Percentiles rank a stretch among this genome's conserved stretches.
Conservation (phyloP, 92 coral and sea anemone species). For the Pocillopora grandis region DNA sequence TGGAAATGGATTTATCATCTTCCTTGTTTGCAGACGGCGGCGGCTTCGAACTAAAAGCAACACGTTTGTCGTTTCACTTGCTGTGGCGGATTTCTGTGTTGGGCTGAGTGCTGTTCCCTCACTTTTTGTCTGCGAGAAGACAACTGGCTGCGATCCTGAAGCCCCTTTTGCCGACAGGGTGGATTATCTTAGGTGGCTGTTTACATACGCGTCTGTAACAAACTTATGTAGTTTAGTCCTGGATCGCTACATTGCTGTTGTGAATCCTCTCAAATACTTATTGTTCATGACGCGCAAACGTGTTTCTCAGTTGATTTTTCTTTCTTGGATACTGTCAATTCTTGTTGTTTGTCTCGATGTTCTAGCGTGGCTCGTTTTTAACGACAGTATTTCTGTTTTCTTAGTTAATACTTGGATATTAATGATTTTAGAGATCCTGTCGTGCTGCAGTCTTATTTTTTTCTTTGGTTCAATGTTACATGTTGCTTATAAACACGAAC, state of each 20-base stretch:
- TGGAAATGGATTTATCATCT: constrained; percentile 25
- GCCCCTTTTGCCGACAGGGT: too few species aligned
- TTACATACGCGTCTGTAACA: not conserved
- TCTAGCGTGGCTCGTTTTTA: not conserved
- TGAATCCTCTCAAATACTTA: too few species aligned
- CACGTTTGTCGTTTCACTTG: too few species aligned
- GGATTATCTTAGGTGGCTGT: not conserved
- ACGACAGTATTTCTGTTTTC: not conserved
- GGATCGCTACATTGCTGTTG: not conserved
- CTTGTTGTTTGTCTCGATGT: not conserved
- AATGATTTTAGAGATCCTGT: not conserved
- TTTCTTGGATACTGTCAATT: constrained; percentile 8
- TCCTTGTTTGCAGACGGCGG: not conserved
- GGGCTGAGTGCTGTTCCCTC: not conserved
- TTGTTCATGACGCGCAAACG: not conserved
- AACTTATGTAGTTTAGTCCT: constrained; percentile 3
- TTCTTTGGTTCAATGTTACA: not conserved
- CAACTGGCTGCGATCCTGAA: not conserved
- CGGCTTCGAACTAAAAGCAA: not conserved
- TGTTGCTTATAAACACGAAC: not conserved
- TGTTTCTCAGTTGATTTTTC: not conserved
- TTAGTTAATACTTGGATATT: not conserved
- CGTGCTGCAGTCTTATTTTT: not conserved
- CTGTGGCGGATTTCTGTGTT: too few species aligned
- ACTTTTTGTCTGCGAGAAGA: not conserved